These are phyloP conservation scores for Pitta sordida DNA, from an alignment of 2,113 vertebrate genomes.

Conservation along the genomic window DNA sequence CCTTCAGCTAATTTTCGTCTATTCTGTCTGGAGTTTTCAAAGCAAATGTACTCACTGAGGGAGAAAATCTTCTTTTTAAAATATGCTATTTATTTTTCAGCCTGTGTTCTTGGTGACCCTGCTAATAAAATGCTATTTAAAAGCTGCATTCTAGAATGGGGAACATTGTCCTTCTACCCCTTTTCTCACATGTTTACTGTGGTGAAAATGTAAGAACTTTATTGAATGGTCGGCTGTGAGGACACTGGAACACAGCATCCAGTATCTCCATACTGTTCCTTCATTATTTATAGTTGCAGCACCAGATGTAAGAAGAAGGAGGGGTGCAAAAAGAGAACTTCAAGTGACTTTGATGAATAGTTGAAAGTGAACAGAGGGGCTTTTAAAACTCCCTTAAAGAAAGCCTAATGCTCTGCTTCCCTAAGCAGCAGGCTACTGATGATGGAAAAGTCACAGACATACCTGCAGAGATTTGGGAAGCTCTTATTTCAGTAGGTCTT, in stretches of 20 bases:
- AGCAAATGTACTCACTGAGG: background rate
- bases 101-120: background rate
- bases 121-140: background rate
- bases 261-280: background rate
- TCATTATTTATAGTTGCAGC: background rate
- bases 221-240: background rate
- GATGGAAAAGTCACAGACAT: conserved; percentile 56
- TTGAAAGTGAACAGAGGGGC: conserved; percentile 58
- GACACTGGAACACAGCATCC: background rate
- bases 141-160: background rate
- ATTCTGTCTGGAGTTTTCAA: background rate
- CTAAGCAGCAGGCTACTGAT: conserved; percentile 44
- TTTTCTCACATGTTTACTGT: background rate
- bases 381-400: conserved; percentile 49
- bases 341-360: conserved; percentile 51
- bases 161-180: background rate
- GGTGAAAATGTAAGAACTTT: background rate
- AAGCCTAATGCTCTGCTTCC: conserved; percentile 48
- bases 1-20: background rate
- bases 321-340: conserved; percentile 15
- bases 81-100: background rate
- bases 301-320: conserved; percentile 17
- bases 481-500: conserved; percentile 46
- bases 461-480: conserved; percentile 46
- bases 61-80: background rate